Evolutionary conservation across 2,797 vertebrate species (phyloP).

Genomic region (Jordanella pulchra): DNA sequence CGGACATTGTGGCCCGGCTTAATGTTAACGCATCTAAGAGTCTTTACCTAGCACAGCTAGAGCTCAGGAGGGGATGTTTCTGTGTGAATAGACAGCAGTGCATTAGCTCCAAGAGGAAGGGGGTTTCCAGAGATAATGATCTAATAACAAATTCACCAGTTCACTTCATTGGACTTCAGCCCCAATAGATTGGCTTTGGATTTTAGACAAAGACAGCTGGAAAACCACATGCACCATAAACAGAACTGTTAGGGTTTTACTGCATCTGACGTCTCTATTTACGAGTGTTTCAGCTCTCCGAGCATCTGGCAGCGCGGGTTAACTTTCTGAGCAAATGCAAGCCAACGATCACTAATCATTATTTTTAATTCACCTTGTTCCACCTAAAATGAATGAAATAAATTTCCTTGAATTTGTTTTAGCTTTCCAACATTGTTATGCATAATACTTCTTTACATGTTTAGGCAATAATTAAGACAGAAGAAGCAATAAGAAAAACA

Average conservation of each 20-base stretch:
- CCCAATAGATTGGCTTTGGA: constrained; percentile 38
- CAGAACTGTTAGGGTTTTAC: constrained; percentile 18
- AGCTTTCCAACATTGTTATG: background rate
- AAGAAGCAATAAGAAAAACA: background rate
- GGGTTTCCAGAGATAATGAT: constrained; percentile 65
- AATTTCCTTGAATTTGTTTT: background rate
- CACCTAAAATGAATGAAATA: background rate
- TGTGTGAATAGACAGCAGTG: constrained; percentile 62
- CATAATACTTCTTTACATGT: background rate
- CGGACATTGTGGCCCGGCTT: constrained; percentile 74
- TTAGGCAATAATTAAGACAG: background rate
- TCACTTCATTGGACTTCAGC: constrained; percentile 50
- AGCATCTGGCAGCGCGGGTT: constrained; percentile 22
- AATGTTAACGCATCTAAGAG: constrained; percentile 73
- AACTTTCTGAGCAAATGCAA: constrained; percentile 18
- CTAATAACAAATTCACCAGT: constrained; percentile 63
- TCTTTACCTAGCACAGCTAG: constrained; percentile 68
- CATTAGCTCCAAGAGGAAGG: constrained; percentile 53
- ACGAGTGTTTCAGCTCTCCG: constrained; percentile 5
- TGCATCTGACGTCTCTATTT: constrained; percentile 17
- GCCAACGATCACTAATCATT: background rate
- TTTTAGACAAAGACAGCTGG: constrained; percentile 43
- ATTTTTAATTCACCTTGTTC: background rate
- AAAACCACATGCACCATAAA: constrained; percentile 34
- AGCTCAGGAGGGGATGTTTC: constrained; percentile 56